Conservation (phyloP, 2,113 vertebrate species). For the Psittacula cyanocephala region DNA sequence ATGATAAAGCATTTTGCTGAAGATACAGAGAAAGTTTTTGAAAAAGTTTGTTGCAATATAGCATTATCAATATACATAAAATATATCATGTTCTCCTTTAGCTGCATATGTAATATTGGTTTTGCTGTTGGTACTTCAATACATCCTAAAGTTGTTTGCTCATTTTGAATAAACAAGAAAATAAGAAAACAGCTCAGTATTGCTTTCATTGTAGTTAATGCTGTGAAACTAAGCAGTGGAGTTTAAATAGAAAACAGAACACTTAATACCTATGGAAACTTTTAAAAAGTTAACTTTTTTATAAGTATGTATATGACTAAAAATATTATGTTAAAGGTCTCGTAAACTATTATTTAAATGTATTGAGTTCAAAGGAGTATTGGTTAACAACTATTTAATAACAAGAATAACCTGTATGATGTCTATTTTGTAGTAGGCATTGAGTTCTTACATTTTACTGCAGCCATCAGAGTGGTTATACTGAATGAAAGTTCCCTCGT, state of each 20-base stretch:
- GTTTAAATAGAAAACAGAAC: not conserved
- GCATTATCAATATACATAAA: not conserved
- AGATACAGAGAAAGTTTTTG: not conserved
- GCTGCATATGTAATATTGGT: not conserved
- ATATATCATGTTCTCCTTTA: not conserved
- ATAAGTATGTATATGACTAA: not conserved
- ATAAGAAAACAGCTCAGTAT: not conserved
- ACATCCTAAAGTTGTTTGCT: not conserved
- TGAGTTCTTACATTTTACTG: not conserved
- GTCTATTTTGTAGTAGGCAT: not conserved
- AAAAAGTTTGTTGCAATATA: not conserved
- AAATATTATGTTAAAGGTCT: not conserved
- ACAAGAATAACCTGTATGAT: not conserved
- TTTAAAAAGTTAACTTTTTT: conserved; percentile 49
- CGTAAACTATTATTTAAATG: not conserved
- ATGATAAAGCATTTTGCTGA: not conserved
- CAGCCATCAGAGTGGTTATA: not conserved
- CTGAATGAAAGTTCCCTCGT: not conserved
- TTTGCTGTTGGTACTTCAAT: not conserved
- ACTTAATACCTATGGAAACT: not conserved
- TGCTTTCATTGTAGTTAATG: not conserved
- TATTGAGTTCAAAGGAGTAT: not conserved
- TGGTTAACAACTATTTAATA: not conserved
- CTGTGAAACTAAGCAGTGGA: not conserved
- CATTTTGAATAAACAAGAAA: not conserved